Percentiles rank a stretch among this genome's conserved stretches.
Evolutionary conservation across 2,888 invertebrate species (phyloP).

Genomic region (Tethea ocularis): DNA sequence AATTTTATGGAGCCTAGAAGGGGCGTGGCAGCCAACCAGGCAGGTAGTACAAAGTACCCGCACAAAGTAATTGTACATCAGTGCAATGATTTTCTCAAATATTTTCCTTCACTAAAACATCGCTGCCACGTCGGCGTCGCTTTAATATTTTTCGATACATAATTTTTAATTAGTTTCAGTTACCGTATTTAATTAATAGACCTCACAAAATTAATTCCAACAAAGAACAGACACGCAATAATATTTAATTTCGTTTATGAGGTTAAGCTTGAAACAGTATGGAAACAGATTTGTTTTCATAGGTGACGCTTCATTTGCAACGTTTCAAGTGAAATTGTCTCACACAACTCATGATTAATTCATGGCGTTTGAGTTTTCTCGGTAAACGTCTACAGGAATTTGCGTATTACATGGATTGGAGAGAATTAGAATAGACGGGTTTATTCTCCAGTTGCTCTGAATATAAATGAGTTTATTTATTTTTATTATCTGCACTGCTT

Average conservation of each 20-base stretch:
- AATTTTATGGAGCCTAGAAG: too few species aligned
- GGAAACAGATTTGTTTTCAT: neutral
- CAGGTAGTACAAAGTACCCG: too few species aligned
- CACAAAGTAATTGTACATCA: too few species aligned
- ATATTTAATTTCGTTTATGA: neutral
- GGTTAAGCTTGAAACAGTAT: neutral
- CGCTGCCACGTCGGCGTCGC: too few species aligned
- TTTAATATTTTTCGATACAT: too few species aligned
- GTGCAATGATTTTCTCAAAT: neutral
- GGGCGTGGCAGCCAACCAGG: too few species aligned
- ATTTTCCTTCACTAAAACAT: neutral
- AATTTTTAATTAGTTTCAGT: neutral
- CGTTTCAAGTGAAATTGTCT: conserved; percentile 29
- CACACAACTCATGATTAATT: conserved; percentile 40
- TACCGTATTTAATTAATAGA: neutral
- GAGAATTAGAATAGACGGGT: conserved; percentile 6
- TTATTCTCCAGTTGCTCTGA: neutral
- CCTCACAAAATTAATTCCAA: neutral
- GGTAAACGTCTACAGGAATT: neutral
- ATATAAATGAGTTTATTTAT: conserved; percentile 5
- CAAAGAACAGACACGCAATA: neutral
- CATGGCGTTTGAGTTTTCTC: conserved; percentile 20
- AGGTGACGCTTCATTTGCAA: conserved; percentile 23
- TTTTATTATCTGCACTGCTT: neutral
- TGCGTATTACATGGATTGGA: conserved; percentile 1